Percentiles rank a stretch among this genome's conserved stretches.
phyloP scores from a whole-genome alignment of 2,888 invertebrate genomes.

The Phortica magna region DNA sequence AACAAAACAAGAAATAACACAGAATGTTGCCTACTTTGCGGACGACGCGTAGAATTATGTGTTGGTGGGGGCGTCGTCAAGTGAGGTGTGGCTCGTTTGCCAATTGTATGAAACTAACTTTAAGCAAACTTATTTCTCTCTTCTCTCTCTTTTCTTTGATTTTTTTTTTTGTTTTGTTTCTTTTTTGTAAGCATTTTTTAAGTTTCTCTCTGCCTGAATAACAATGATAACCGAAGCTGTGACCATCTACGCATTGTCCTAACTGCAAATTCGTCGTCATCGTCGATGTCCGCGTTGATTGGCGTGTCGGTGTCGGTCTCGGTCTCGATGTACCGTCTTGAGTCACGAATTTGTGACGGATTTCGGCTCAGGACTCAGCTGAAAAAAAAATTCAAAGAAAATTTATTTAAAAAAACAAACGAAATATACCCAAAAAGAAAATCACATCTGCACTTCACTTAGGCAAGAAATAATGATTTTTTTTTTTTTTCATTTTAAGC shows the following conservation, averaged over 20 bases:
- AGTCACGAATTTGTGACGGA: slow-evolving; percentile 1
- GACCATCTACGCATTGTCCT: slow-evolving; percentile 25
- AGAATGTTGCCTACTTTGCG: not conserved
- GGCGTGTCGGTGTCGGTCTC: slow-evolving; percentile 22
- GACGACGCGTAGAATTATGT: slow-evolving; percentile 25
- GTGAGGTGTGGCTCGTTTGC: slow-evolving; percentile 39
- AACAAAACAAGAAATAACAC: not conserved
- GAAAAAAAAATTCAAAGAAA: slow-evolving; percentile 15
- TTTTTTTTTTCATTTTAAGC: not conserved
- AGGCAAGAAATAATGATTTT: slow-evolving; percentile 1
- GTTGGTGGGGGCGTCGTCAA: slow-evolving; percentile 35
- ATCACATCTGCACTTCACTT: not conserved
- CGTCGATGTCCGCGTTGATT: slow-evolving; percentile 27
- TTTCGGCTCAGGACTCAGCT: slow-evolving; percentile 25
- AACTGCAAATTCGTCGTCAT: slow-evolving; percentile 27
- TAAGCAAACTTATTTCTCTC: slow-evolving; percentile 39
- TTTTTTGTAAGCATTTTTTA: slow-evolving; percentile 37
- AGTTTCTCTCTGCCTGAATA: slow-evolving; percentile 34
- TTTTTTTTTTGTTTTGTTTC: slow-evolving; percentile 34
- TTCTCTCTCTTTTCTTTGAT: slow-evolving; percentile 37
- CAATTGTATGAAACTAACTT: slow-evolving; percentile 29
- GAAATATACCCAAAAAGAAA: not conserved
- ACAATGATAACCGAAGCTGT: slow-evolving; percentile 28
- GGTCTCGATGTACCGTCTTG: slow-evolving; percentile 12
- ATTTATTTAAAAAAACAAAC: not conserved